Base-by-base conservation (phyloP, 2,113 vertebrate genomes). In the Nestor notabilis region DNA sequence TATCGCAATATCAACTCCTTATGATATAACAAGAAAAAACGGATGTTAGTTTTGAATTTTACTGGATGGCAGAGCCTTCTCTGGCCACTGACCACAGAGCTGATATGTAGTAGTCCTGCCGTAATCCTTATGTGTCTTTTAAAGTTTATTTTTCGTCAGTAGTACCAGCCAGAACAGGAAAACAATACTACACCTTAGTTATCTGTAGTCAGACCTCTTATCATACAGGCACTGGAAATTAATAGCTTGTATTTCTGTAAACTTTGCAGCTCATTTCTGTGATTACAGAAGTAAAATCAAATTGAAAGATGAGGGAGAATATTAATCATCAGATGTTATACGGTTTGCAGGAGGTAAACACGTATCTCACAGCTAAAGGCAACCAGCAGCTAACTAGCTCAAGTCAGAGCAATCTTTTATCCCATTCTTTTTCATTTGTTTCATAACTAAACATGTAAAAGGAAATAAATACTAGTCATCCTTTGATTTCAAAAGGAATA, bases 311-410 rank as follows among this genome's bases (percentile, higher is more conserved):
- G 58, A 60, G 16, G 17, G 44, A 46, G 25, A 55, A 9, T 35
- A 5, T 16, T n/a, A 29, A 6, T 6, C 2, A 14, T 49, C 35
- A 20, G 44, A 27, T 23, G n/a, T 35, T 72, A 27, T 0, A 2
- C 27, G 56, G 5, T 29, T 69, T 65, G 60, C 35, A 25, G 46
- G 39, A 74, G 11, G 8, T 33, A 2, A 46, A 41, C 33, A 24
- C 17, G 6, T 35, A 23, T 47, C 65, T 74, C 27, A 9, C 7
- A 21, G 44, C 41, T 58, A 53, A 72, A 44, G 63, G 47, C 16
- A 29, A 35, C 21, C 33, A 24, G 56, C 21, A 35, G 21, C 33
- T 58, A 58, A 58, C 37, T 28, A 35, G 13, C 29, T 85, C 52
- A n/a, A 46, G 20, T 25, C 9, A 41, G n/a, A 43, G n/a, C 29